phyloP scores from a whole-genome alignment of 1,140 invertebrate genomes.

The Drosophila tropicalis region DNA sequence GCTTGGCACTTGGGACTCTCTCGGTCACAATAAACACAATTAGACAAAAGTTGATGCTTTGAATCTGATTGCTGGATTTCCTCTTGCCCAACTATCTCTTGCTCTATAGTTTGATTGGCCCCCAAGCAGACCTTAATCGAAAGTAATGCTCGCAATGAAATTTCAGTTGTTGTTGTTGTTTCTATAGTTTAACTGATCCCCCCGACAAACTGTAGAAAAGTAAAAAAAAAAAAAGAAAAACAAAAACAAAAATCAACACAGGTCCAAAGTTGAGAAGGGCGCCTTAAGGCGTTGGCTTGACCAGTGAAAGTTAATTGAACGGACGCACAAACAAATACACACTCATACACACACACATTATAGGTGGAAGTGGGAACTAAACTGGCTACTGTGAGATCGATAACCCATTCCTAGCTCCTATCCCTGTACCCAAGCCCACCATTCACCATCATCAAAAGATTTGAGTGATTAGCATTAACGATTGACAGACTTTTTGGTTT shows the following conservation, averaged over 20 bases:
- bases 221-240: too few species aligned
- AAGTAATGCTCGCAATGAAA: conserved; percentile 37
- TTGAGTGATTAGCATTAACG: conserved; percentile 38
- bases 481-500: conserved; percentile 29
- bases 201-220: too few species aligned
- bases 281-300: conserved; percentile 51
- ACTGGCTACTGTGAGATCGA: conserved; percentile 28
- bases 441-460: neutral
- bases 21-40: conserved; percentile 16
- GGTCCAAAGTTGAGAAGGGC: conserved; percentile 38
- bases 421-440: neutral
- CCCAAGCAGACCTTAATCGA: conserved; percentile 27
- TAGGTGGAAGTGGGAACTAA: conserved; percentile 30
- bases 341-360: too few species aligned
- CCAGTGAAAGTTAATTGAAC: conserved; percentile 62
- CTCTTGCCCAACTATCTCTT: neutral
- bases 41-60: conserved; percentile 10
- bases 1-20: neutral
- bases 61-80: conserved; percentile 14
- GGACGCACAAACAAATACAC: conserved; percentile 26
- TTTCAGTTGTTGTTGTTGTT: conserved; percentile 17
- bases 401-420: neutral
- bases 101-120: neutral
- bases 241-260: neutral
- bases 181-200: neutral